A percentile compares a stretch with the other conserved stretches of the same genome.
phyloP scores from a whole-genome alignment of 2,888 invertebrate genomes.

The Polymixis flavicincta region DNA sequence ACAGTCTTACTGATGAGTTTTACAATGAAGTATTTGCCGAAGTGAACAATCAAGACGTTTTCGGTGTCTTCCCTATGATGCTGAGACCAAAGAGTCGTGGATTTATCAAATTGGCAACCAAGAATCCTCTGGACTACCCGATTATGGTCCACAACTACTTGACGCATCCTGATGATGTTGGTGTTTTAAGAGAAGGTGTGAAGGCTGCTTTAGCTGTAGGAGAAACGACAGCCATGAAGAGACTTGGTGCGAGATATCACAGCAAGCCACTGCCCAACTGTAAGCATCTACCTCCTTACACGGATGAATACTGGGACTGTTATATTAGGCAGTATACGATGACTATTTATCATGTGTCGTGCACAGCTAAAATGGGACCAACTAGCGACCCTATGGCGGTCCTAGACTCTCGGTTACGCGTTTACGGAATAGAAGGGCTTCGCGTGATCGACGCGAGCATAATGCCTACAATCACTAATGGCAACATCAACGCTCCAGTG shows the following conservation, averaged over 20 bases:
- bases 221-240: slow-evolving; percentile 94
- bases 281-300: slow-evolving; percentile 93
- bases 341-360: slow-evolving; percentile 96
- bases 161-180: slow-evolving; percentile 96
- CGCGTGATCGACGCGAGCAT: slow-evolving; percentile 97
- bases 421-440: slow-evolving; percentile 94
- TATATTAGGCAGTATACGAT: slow-evolving; percentile 95
- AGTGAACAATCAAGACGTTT: slow-evolving; percentile 94
- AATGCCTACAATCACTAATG: slow-evolving; percentile 96
- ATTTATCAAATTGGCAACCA: slow-evolving; percentile 93
- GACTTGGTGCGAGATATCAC: slow-evolving; percentile 95
- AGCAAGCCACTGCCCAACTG: slow-evolving; percentile 95
- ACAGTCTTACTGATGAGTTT: slow-evolving; percentile 95
- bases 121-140: slow-evolving; percentile 95
- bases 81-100: slow-evolving; percentile 97
- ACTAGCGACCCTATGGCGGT: slow-evolving; percentile 94
- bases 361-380: slow-evolving; percentile 96
- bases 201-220: slow-evolving; percentile 96
- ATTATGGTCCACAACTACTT: slow-evolving; percentile 97
- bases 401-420: slow-evolving; percentile 94
- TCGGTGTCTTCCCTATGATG: slow-evolving; percentile 97
- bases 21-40: slow-evolving; percentile 94
- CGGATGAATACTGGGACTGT: slow-evolving; percentile 97
- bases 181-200: slow-evolving; percentile 95
- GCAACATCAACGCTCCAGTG: slow-evolving; percentile 96